Conservation (phyloP, 2,113 vertebrate species). For the Pontoporia blainvillei region DNA sequence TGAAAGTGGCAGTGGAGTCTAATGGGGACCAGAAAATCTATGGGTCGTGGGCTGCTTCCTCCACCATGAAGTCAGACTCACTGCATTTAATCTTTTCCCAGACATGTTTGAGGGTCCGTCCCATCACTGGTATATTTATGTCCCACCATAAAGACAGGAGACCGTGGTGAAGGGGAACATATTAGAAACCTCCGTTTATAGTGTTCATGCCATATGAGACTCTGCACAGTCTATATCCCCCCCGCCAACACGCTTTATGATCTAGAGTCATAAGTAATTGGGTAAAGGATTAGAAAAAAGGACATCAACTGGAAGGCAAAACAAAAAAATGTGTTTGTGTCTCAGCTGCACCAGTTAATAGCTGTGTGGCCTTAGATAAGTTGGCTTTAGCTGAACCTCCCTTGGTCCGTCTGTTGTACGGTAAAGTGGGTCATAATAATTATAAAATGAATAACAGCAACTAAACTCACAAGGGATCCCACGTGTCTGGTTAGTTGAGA, state of each 20-base stretch:
- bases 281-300: background rate
- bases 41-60: background rate
- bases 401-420: background rate
- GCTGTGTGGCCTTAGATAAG: background rate
- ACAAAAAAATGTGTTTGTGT: background rate
- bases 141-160: slow-evolving; percentile 1
- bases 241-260: background rate
- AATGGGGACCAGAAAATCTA: background rate
- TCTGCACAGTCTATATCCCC: background rate
- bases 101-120: background rate
- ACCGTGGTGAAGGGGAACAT: background rate
- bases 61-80: background rate
- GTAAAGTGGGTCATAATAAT: background rate
- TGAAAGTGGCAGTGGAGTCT: background rate
- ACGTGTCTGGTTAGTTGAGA: background rate
- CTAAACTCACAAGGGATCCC: background rate
- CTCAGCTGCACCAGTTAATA: background rate
- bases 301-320: background rate
- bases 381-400: background rate
- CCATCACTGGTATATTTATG: background rate
- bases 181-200: background rate
- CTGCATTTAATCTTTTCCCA: background rate
- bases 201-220: background rate
- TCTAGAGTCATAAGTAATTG: background rate
- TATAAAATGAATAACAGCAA: background rate